Evolutionary conservation across 1,140 invertebrate species (phyloP).

Genomic region (Bombus consobrinus): DNA sequence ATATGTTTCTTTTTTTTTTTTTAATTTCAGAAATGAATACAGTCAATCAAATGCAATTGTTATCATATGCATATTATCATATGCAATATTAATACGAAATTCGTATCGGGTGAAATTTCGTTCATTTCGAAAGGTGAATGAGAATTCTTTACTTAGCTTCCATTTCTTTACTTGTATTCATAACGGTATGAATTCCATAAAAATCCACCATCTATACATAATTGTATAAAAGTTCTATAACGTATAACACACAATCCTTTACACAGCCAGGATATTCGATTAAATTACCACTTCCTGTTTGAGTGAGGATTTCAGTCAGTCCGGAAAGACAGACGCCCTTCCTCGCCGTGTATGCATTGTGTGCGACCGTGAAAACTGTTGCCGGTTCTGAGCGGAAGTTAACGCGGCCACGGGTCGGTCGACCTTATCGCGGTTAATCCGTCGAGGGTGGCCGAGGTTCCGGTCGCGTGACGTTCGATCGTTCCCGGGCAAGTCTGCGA

Average conservation of each 20-base stretch:
- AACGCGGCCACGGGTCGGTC: not conserved
- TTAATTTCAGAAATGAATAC: too few species aligned
- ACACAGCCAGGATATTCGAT: not conserved
- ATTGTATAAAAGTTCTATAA: too few species aligned
- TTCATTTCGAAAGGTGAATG: too few species aligned
- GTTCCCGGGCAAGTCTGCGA: not conserved
- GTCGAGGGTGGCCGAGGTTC: conserved; percentile 11
- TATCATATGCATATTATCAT: too few species aligned
- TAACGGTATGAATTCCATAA: too few species aligned
- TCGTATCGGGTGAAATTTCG: too few species aligned
- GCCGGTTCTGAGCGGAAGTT: not conserved
- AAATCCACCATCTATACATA: too few species aligned
- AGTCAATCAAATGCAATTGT: too few species aligned
- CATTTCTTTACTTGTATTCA: too few species aligned
- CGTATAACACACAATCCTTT: not conserved
- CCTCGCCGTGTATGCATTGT: conserved; percentile 2
- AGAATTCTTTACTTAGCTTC: too few species aligned
- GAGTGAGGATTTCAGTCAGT: not conserved
- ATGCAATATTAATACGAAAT: too few species aligned
- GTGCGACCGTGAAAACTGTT: not conserved
- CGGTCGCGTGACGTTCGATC: conserved; percentile 24
- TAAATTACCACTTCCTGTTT: conserved; percentile 17
- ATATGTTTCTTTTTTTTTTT: too few species aligned
- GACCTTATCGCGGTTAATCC: conserved; percentile 2
- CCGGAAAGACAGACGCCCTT: not conserved